Base-by-base conservation (phyloP, 2,797 vertebrate genomes). In the Gambusia yucatana region DNA sequence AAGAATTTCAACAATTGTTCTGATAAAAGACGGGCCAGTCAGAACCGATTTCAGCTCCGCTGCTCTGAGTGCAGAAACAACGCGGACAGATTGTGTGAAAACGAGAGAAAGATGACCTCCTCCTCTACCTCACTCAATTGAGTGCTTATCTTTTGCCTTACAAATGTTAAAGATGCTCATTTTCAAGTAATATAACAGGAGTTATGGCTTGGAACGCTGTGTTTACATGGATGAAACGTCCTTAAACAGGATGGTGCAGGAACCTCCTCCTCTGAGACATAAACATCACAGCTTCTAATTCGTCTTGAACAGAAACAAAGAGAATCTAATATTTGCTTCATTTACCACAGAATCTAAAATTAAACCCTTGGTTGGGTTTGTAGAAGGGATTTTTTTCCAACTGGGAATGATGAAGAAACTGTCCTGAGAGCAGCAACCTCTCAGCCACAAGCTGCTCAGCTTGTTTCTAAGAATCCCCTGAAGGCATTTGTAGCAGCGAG, bases 1-100 rank as follows among this genome's bases (percentile, higher is more conserved):
- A 91, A 88, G 76, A 81, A 86, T 91, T 91, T 91, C 77, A 83
- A 82, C 63, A 69, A 82, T 88, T 89, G 89, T 87, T 89, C 76
- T 17, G 82, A 87, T 80, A 78, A 59, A 43, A 16, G 33, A 73
- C 79, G 72, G 82, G 84, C 88, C 84, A 92, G 88, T 92, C 89
- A 88, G 78, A 80, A 85, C 44, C 1, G 0, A 75, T 82, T 84
- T 87, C 86, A 90, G 84, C 77, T 86, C 82, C 80, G 67, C 82
- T 77, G 73, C 72, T 73, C 46, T 84, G 88, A 91, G 82, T 84
- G 82, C 78, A 59, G 77, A 78, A 79, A 80, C 63, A 67, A 84
- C 4, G 0, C 4, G 4, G 39, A 44, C 39, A 43, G 39, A 69
- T 14, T 14, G 36, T 67, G 63, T 67, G 36, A 41, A 67, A 65